Percentiles rank a stretch among this genome's conserved stretches.
Conservation (phyloP, 2,888 invertebrate genomes). For the Nomada fabriciana region DNA sequence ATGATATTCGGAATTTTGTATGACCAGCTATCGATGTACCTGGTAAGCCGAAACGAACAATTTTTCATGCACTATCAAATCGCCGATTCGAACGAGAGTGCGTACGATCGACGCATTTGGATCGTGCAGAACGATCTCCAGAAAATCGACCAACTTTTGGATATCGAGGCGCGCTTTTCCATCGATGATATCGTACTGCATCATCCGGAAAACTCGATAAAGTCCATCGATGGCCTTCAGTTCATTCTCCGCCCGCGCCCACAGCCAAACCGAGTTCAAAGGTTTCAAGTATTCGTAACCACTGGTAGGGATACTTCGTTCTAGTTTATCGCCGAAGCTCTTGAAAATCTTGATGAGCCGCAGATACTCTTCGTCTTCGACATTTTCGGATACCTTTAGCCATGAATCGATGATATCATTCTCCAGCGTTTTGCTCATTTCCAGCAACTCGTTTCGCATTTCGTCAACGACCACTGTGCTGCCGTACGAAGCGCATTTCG, state of each 20-base stretch:
- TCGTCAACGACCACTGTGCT: conserved; percentile 85
- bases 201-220: conserved; percentile 89
- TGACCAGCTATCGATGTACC: conserved; percentile 85
- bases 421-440: conserved; percentile 86
- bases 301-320: conserved; percentile 75
- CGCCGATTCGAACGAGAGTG: conserved; percentile 87
- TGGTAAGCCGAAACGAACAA: conserved; percentile 88
- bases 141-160: conserved; percentile 88
- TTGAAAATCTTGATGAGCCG: conserved; percentile 87
- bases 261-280: conserved; percentile 86
- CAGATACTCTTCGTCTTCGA: conserved; percentile 84
- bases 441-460: conserved; percentile 87
- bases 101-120: conserved; percentile 86
- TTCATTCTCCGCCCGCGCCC: conserved; percentile 88
- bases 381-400: conserved; percentile 38
- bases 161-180: conserved; percentile 82
- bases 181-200: conserved; percentile 84
- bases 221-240: conserved; percentile 88
- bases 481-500: conserved; percentile 58
- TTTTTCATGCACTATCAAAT: conserved; percentile 87
- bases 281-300: conserved; percentile 69
- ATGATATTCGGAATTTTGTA: neutral
- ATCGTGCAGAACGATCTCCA: conserved; percentile 88
- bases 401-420: conserved; percentile 82
- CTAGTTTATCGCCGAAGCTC: conserved; percentile 86